A percentile compares a stretch with the other conserved stretches of the same genome.
Evolutionary conservation across 2,113 vertebrate species (phyloP).

Genomic region (Platichthys stellatus): DNA sequence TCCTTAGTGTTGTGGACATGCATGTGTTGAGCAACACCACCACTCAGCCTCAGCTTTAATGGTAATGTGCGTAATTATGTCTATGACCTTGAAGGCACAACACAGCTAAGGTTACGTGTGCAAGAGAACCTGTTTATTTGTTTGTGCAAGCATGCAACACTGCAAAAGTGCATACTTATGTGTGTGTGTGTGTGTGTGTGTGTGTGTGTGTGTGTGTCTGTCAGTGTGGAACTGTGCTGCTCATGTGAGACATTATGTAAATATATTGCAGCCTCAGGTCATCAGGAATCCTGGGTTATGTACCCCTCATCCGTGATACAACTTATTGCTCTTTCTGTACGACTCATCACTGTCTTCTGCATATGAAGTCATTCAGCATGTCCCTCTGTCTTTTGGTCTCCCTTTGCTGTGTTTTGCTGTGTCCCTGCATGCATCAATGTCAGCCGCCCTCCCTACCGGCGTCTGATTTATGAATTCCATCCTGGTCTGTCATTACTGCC

Average conservation of each 20-base stretch:
- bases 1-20: neutral
- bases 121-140: neutral
- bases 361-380: constrained; percentile 48
- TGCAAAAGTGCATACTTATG: neutral
- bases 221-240: neutral
- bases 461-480: constrained; percentile 75
- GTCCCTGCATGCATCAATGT: constrained; percentile 66
- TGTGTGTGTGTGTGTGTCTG: constrained; percentile 3
- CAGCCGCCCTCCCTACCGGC: constrained; percentile 49
- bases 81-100: constrained; percentile 30
- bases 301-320: constrained; percentile 3
- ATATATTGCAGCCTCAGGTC: constrained; percentile 24
- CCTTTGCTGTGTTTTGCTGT: constrained; percentile 51
- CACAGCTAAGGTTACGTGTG: neutral
- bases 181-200: constrained; percentile 2
- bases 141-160: neutral
- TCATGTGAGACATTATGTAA: constrained; percentile 15
- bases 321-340: constrained; percentile 21
- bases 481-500: constrained; percentile 64
- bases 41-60: constrained; percentile 28
- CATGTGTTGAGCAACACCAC: constrained; percentile 8
- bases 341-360: constrained; percentile 38
- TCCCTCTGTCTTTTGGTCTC: constrained; percentile 58
- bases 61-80: constrained; percentile 33
- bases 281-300: constrained; percentile 1